phyloP scores from a whole-genome alignment of 2,888 invertebrate genomes.

The Mechanitis messenoides region DNA sequence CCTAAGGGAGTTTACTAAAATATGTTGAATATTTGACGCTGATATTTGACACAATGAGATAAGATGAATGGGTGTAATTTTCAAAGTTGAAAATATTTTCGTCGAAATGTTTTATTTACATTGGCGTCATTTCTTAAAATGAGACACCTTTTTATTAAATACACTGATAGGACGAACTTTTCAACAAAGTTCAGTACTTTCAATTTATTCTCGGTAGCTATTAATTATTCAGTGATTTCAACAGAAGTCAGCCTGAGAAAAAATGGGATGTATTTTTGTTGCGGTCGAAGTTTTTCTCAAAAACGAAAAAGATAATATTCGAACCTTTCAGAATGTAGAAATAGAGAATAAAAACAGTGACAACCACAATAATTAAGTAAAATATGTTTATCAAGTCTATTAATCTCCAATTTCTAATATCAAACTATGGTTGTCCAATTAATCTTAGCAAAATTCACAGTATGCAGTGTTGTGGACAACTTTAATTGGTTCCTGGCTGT shows the following conservation, averaged over 20 bases:
- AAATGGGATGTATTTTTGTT: too few species aligned
- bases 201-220: not conserved
- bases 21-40: not conserved
- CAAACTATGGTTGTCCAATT: constrained; percentile 36
- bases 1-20: not conserved
- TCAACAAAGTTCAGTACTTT: not conserved
- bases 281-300: too few species aligned
- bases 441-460: constrained; percentile 53
- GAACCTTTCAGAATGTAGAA: too few species aligned
- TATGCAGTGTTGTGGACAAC: constrained; percentile 60
- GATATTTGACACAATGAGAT: not conserved
- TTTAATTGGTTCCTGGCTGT: constrained; percentile 65
- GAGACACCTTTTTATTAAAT: not conserved
- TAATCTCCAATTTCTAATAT: constrained; percentile 32
- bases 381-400: too few species aligned
- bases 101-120: too few species aligned
- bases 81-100: too few species aligned
- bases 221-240: not conserved
- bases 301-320: too few species aligned
- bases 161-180: not conserved
- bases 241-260: too few species aligned
- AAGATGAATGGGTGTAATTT: too few species aligned
- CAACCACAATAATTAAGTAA: too few species aligned
- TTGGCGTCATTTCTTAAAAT: not conserved
- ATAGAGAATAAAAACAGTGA: too few species aligned